Evolutionary conservation across 2,888 invertebrate species (phyloP).

Genomic region (Sclerodermus sp.): DNA sequence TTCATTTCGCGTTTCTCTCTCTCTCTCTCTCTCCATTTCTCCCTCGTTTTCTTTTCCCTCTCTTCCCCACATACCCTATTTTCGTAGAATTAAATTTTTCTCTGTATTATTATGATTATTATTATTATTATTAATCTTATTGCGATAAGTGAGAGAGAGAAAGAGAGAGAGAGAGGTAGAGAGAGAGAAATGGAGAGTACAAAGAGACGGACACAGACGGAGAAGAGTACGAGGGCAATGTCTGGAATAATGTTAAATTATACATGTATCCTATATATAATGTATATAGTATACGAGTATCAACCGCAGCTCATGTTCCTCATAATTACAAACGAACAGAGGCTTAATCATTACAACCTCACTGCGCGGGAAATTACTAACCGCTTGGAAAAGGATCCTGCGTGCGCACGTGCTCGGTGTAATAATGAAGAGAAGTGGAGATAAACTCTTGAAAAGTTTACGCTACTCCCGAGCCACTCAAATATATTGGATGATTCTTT

Average conservation of each 20-base stretch:
- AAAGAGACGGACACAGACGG: too few species aligned
- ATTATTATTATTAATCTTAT: neutral
- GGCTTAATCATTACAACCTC: slow-evolving; percentile 33
- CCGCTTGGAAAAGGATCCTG: slow-evolving; percentile 24
- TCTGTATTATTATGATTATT: neutral
- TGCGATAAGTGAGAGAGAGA: neutral
- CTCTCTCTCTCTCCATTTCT: slow-evolving; percentile 1
- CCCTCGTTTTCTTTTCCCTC: neutral
- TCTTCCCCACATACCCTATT: neutral
- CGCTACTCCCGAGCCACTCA: too few species aligned
- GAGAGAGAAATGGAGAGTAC: neutral
- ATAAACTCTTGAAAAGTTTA: slow-evolving; percentile 18
- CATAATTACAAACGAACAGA: slow-evolving; percentile 29
- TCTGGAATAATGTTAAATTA: too few species aligned
- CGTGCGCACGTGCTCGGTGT: slow-evolving; percentile 15
- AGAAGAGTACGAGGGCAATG: too few species aligned
- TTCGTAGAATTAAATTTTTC: neutral
- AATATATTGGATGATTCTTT: too few species aligned
- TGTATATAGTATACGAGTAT: too few species aligned
- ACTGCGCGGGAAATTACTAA: slow-evolving; percentile 33
- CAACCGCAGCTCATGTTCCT: slow-evolving; percentile 24
- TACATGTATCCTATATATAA: too few species aligned
- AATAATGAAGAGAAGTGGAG: slow-evolving; percentile 18
- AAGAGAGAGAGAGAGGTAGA: neutral
- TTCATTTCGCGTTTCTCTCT: slow-evolving; percentile 4